Evolutionary conservation across 2,797 vertebrate genomes (phyloP).

Genomic region (Acipenser oxyrinchus): DNA sequence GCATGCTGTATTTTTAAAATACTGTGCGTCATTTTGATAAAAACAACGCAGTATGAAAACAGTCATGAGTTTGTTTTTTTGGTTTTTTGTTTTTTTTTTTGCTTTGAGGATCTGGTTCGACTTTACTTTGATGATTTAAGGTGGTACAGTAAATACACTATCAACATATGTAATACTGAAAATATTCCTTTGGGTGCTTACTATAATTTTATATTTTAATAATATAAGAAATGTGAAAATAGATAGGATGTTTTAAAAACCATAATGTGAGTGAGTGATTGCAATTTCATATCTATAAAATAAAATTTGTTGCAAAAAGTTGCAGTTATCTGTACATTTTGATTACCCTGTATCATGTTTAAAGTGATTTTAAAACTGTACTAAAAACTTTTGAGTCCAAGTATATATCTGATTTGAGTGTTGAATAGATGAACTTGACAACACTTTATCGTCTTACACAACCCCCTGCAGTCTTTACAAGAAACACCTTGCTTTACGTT

Average conservation of each 20-base stretch:
- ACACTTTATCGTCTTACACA: too few species aligned
- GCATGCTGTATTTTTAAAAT: constrained; percentile 47
- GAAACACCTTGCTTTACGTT: too few species aligned
- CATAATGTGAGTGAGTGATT: constrained; percentile 9
- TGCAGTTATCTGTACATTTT: too few species aligned
- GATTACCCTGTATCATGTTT: too few species aligned
- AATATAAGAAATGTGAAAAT: constrained; percentile 16
- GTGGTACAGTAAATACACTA: constrained; percentile 29
- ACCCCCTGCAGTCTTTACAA: too few species aligned
- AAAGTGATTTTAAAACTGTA: too few species aligned
- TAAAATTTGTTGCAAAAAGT: constrained; percentile 9
- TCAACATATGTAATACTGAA: constrained; percentile 14
- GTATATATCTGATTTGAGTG: too few species aligned
- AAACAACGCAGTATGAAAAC: constrained; percentile 34
- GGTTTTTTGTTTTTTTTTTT: constrained; percentile 36
- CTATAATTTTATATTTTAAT: constrained; percentile 17
- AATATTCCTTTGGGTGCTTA: constrained; percentile 16
- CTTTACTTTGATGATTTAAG: constrained; percentile 5
- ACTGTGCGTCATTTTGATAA: constrained; percentile 22
- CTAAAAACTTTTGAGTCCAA: too few species aligned
- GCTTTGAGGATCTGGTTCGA: constrained; percentile 3
- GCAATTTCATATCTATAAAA: constrained; percentile 14
- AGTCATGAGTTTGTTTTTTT: constrained; percentile 37
- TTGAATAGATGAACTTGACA: too few species aligned
- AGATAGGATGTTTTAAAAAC: constrained; percentile 11